These are phyloP conservation scores for Drosophila leontia DNA, from an alignment of 1,140 invertebrate species.

Conservation along the genomic window DNA sequence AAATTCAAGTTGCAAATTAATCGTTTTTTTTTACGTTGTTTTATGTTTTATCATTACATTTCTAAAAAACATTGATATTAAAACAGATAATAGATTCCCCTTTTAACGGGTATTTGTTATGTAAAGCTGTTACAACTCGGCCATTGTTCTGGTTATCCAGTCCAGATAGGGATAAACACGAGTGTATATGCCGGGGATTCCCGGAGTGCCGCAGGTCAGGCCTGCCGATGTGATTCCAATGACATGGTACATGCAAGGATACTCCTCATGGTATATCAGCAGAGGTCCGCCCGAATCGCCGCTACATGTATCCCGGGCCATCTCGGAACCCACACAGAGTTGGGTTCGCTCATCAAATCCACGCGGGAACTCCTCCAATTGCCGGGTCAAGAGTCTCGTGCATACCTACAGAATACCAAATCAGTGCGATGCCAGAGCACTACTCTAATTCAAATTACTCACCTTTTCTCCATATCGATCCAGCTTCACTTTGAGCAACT, in stretches of 20 bases:
- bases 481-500: constrained; percentile 86
- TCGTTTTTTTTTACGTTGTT: too few species aligned
- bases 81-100: neutral
- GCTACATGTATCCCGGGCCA: constrained; percentile 84
- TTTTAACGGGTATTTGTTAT: neutral
- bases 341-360: constrained; percentile 86
- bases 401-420: constrained; percentile 46
- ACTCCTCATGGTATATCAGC: constrained; percentile 59
- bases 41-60: neutral
- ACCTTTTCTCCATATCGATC: constrained; percentile 60
- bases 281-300: constrained; percentile 81
- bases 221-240: constrained; percentile 77
- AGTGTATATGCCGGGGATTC: constrained; percentile 75
- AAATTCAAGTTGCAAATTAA: neutral
- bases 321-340: constrained; percentile 89
- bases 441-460: neutral
- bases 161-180: constrained; percentile 69
- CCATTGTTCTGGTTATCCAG: constrained; percentile 63
- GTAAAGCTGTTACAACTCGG: neutral
- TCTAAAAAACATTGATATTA: neutral
- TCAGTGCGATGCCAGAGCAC: neutral
- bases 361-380: constrained; percentile 75
- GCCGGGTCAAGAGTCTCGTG: constrained; percentile 58
- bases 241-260: constrained; percentile 74
- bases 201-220: constrained; percentile 60